Base-by-base conservation (phyloP, 2,797 vertebrate genomes). In the Sylvia borin region DNA sequence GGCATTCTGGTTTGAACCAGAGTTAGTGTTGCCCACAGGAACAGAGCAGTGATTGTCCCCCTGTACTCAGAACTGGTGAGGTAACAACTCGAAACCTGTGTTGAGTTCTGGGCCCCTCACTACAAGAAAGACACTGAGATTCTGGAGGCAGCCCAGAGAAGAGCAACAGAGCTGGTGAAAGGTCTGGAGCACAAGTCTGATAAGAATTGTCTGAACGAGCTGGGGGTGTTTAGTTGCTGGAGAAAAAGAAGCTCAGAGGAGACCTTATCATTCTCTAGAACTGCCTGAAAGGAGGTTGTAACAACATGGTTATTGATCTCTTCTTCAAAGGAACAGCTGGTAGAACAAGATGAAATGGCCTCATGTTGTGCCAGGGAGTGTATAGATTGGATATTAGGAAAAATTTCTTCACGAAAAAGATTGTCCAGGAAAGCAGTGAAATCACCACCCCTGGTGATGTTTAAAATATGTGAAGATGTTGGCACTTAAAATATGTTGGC, bases 261-360 rank as follows among this genome's bases (percentile, higher is more conserved):
- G n/a, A 77, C 10, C 5, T 8, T 36, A 22, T 5, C 0, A 0
- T 6, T 65, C 6, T 51, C 70, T 54, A 62, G 11, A 72, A 4
- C 19, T 53, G 5, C 26, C 8, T 60, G 31, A 68, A 76, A 73
- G 14, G 19, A 17, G 3, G 4, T 2, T 84, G 11, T 26, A 70
- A 19, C 0, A 2, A 32, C 4, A 8, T 9, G 47, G 17, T 7
- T 5, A 21, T 31, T 0, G 0, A 50, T 32, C 8, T 78, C 38
- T 48, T 61, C 31, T 70, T 15, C 19, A 19, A 36, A 12, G 13
- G 26, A 36, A 18, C 5, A 32, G 13, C 11, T 0, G 3, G n/a
- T 4, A 70, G 27, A 8, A 45, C 5, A 31, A 22, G 26, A 48
- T 3, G 19, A 66, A 90, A 70, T 4, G 6, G 7, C 16, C 13